These are phyloP conservation scores for Podilymbus podiceps DNA, from an alignment of 2,113 vertebrate species.

Conservation along the genomic window DNA sequence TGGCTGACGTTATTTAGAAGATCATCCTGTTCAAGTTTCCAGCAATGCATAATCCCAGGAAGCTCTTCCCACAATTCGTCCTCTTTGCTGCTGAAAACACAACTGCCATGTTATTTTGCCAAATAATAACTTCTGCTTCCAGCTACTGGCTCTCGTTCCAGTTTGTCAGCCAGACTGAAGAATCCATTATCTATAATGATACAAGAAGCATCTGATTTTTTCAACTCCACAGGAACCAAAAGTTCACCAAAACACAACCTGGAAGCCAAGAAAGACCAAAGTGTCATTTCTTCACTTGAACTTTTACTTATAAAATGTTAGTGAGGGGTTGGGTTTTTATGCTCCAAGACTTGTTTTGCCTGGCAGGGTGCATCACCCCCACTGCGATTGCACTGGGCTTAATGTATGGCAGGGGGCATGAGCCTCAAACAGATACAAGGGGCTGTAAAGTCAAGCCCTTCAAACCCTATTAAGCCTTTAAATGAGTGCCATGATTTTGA, in stretches of 20 bases:
- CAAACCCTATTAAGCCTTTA: background rate
- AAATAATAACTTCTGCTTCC: background rate
- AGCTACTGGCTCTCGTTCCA: background rate
- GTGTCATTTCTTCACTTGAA: background rate
- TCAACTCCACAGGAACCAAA: background rate
- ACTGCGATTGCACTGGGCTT: background rate
- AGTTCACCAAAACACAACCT: background rate
- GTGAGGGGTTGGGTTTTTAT: background rate
- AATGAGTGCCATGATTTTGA: background rate
- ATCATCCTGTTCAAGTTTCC: background rate
- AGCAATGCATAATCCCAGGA: background rate
- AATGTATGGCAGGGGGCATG: background rate
- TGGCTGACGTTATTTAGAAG: background rate
- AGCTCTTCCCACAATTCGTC: background rate
- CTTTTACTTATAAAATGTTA: background rate
- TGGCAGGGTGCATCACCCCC: background rate
- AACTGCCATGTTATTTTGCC: background rate
- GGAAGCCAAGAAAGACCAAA: background rate
- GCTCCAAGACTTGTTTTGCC: background rate
- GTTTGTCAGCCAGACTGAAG: background rate
- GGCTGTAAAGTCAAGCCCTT: background rate
- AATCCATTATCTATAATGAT: background rate
- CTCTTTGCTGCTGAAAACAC: conserved; percentile 4
- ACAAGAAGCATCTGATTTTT: background rate
- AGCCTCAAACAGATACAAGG: background rate